These are phyloP conservation scores for Halcyon senegalensis DNA, from an alignment of 2,113 vertebrate species.

Conservation along the genomic window DNA sequence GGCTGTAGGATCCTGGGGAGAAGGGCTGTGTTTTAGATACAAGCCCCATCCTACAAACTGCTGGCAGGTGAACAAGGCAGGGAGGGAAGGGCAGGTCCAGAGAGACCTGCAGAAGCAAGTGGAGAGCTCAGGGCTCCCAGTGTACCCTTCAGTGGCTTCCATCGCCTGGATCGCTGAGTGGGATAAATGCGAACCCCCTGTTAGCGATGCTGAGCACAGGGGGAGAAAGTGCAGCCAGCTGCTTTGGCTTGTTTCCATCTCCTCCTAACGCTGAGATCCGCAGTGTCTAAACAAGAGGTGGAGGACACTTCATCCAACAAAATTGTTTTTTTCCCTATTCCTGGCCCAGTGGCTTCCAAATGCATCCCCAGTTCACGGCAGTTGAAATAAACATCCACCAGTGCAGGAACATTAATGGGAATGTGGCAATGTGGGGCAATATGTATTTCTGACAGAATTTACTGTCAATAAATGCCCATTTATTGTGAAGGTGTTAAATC, in stretches of 20 bases:
- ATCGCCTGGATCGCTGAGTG: not conserved
- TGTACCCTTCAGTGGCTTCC: not conserved
- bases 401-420: not conserved
- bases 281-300: not conserved
- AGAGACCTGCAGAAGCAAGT: not conserved
- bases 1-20: not conserved
- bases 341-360: not conserved
- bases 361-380: not conserved
- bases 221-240: not conserved
- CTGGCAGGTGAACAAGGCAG: not conserved
- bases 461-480: slow-evolving; percentile 44
- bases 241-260: not conserved
- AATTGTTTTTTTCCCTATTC: not conserved
- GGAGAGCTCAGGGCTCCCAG: not conserved
- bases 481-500: slow-evolving; percentile 43
- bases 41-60: accelerated
- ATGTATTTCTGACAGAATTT: slow-evolving; percentile 1
- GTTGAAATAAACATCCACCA: not conserved
- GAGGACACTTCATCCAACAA: accelerated
- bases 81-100: not conserved
- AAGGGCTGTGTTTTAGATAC: accelerated
- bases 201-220: not conserved
- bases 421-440: not conserved
- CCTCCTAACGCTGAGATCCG: not conserved
- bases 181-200: accelerated